Percentiles rank a stretch among this genome's conserved stretches.
These are phyloP conservation scores for Drosophila cognata DNA, from an alignment of 2,888 invertebrate species.

Conservation along the genomic window DNA sequence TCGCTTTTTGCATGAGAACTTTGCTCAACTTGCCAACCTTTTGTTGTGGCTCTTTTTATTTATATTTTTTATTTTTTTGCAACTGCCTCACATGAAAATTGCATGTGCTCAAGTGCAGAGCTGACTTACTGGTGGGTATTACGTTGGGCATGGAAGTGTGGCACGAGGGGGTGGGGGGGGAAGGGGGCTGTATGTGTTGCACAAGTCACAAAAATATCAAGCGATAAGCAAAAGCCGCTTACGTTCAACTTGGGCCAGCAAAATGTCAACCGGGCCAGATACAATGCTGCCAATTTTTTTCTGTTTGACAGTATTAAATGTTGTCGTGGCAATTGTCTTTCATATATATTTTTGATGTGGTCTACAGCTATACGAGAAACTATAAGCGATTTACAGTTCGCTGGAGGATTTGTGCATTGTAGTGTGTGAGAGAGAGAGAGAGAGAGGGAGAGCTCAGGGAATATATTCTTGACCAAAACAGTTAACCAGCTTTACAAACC, in stretches of 20 bases:
- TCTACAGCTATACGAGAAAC: slow-evolving; percentile 36
- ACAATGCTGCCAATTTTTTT: slow-evolving; percentile 52
- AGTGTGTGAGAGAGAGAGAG: not conserved
- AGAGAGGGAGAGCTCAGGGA: not conserved
- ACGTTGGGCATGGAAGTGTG: not conserved
- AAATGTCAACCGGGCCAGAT: slow-evolving; percentile 36
- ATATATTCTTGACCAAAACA: not conserved
- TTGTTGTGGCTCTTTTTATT: slow-evolving; percentile 63
- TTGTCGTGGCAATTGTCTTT: slow-evolving; percentile 57
- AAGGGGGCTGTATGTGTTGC: slow-evolving; percentile 17
- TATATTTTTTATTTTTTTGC: slow-evolving; percentile 12
- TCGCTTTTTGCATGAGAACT: slow-evolving; percentile 15
- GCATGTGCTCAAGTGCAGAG: slow-evolving; percentile 52
- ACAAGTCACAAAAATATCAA: slow-evolving; percentile 68
- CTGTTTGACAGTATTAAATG: slow-evolving; percentile 66
- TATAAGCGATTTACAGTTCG: slow-evolving; percentile 56
- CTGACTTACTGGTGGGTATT: slow-evolving; percentile 15
- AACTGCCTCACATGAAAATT: slow-evolving; percentile 53
- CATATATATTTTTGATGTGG: slow-evolving; percentile 57
- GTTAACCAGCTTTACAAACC: not conserved
- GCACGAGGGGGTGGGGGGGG: not conserved
- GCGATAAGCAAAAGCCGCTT: slow-evolving; percentile 74
- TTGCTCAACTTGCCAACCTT: slow-evolving; percentile 46
- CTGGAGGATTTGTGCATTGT: slow-evolving; percentile 35
- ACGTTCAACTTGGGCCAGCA: slow-evolving; percentile 58